These are phyloP conservation scores for Caenorhabditis sp. DNA, from an alignment of 2,888 invertebrate species.

Conservation along the genomic window DNA sequence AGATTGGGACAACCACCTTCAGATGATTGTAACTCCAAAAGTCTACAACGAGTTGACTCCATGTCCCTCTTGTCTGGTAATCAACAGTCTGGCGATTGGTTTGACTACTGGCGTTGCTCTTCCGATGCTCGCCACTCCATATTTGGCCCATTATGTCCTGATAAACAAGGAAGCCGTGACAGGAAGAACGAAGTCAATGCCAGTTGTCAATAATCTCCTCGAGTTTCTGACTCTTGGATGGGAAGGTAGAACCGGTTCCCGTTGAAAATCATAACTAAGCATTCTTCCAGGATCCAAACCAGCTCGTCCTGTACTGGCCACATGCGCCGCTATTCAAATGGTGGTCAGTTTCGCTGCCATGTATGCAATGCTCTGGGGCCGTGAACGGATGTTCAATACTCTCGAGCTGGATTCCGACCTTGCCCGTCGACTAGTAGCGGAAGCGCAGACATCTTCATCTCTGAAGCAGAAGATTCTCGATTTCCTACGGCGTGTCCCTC, in stretches of 20 bases:
- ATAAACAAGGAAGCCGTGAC: conserved; percentile 45
- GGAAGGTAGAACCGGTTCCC: conserved; percentile 45
- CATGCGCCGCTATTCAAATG: conserved; percentile 69
- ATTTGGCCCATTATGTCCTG: conserved; percentile 75
- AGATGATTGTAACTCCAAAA: conserved; percentile 65
- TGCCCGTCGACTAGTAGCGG: conserved; percentile 68
- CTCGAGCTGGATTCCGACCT: conserved; percentile 78
- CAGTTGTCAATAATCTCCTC: conserved; percentile 63
- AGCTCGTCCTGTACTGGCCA: conserved; percentile 62
- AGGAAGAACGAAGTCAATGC: conserved; percentile 14
- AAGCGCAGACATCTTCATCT: conserved; percentile 63
- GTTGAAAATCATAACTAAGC: neutral
- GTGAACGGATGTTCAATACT: conserved; percentile 77
- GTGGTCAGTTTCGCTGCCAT: conserved; percentile 70
- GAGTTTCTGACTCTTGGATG: conserved; percentile 71
- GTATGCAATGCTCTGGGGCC: conserved; percentile 78
- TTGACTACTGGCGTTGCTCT: conserved; percentile 73
- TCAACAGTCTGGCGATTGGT: conserved; percentile 68
- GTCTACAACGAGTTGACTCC: conserved; percentile 67
- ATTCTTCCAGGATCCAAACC: conserved; percentile 65
- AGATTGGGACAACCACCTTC: too few relatives aligned
- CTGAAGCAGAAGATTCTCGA: conserved; percentile 65
- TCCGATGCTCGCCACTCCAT: conserved; percentile 78
- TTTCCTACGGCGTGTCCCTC: conserved; percentile 68
- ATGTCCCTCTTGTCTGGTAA: conserved; percentile 69